Base-by-base conservation (phyloP, 1,140 invertebrate genomes). In the Nasonia longicornis region DNA sequence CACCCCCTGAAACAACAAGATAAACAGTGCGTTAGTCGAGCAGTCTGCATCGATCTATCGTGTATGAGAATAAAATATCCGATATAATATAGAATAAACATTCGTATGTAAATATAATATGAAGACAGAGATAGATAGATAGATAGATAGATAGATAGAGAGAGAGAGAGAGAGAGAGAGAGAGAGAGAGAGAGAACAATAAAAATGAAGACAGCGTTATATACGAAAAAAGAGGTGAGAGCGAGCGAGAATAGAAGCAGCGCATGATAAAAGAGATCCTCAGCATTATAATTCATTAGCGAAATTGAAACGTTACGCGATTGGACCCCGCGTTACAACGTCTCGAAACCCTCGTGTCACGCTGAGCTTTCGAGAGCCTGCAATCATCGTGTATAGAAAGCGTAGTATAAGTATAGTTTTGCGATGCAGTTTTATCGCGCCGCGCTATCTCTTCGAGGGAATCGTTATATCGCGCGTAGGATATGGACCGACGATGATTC, bases 1-100 rank as follows among this genome's bases (percentile, higher is more conserved):
- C 93, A 89, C 94, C 93, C 90, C 94, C 94, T 95, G 91, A 77
- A 93, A 93, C 89, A 89, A 85, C 52, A 81, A 81, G 38, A 81
- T 77, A 75, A 76, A 69, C 63, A 66, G 22, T 20, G 26, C 58
- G 73, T 80, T 45, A 80, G 42, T 35, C 16, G 11, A 69, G 35
- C 52, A 7, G 26, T n/a, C 31, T 4, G 31, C 48, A 75, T 80
- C 58, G 70, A 20, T 12, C 2, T 31, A 48, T 70, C 16, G 3
- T 22, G 20, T 42, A 58, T 10, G 8, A 16, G 2, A 67, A 35
- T 35, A 35, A 29, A 67, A 29, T 67, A 26, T 20, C 16, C 48
- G 48, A 67, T 29, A 67, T 31, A 29, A 67, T 31, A 29, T 1
- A 29, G 52, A 64, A 67, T 67, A 63, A 74, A 52, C 63, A 80